These are phyloP conservation scores for Salvelinus sp. DNA, from an alignment of 2,113 vertebrate species.

Conservation along the genomic window DNA sequence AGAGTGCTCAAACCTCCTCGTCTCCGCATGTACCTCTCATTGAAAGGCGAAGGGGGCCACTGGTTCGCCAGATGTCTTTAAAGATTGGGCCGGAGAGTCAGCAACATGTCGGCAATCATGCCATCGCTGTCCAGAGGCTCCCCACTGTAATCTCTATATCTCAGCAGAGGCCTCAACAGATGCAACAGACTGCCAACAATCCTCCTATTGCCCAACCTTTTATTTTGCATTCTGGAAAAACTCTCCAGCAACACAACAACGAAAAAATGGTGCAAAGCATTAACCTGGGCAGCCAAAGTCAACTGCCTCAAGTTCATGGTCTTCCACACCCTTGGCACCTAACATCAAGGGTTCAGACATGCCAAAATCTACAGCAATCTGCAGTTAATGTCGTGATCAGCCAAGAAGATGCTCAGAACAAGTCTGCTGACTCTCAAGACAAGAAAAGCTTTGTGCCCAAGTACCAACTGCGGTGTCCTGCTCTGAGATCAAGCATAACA, in stretches of 20 bases:
- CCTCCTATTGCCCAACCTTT: slow-evolving; percentile 59
- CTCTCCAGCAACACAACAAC: slow-evolving; percentile 57
- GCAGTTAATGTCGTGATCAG: slow-evolving; percentile 60
- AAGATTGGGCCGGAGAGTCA: slow-evolving; percentile 87
- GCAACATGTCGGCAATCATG: slow-evolving; percentile 68
- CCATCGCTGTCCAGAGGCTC: slow-evolving; percentile 70
- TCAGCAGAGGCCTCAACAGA: slow-evolving; percentile 50
- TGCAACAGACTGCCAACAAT: slow-evolving; percentile 65
- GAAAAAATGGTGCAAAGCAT: slow-evolving; percentile 74
- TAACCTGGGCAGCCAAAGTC: slow-evolving; percentile 70
- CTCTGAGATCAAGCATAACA: slow-evolving; percentile 74
- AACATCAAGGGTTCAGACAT: slow-evolving; percentile 68
- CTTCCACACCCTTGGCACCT: slow-evolving; percentile 78
- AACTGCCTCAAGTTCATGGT: slow-evolving; percentile 73
- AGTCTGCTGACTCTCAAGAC: slow-evolving; percentile 56
- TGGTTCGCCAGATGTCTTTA: slow-evolving; percentile 94
- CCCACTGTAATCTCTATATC: slow-evolving; percentile 61
- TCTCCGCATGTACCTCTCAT: slow-evolving; percentile 84
- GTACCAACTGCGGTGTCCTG: slow-evolving; percentile 86
- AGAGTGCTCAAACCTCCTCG: slow-evolving; percentile 60
- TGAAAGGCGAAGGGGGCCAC: slow-evolving; percentile 91
- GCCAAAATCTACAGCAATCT: slow-evolving; percentile 60
- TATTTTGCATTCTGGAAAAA: slow-evolving; percentile 59
- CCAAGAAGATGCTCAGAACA: slow-evolving; percentile 62
- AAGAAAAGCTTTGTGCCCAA: slow-evolving; percentile 84